These are phyloP conservation scores for Lampris megalopsis DNA, from an alignment of 2,113 vertebrate genomes.

Conservation along the genomic window DNA sequence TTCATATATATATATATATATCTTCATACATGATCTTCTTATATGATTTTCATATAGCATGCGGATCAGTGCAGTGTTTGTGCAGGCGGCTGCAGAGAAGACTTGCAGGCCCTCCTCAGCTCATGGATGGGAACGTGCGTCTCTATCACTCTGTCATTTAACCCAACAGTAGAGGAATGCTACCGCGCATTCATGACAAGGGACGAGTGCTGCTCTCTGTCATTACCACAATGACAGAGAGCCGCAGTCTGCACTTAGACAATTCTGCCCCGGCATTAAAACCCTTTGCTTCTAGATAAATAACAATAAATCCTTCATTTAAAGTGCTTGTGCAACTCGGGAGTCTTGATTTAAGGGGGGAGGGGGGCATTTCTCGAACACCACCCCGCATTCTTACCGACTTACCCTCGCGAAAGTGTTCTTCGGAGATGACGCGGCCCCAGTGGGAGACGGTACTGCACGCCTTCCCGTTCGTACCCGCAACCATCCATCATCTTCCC, in stretches of 20 bases:
- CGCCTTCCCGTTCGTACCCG: constrained; percentile 45
- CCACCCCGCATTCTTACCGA: constrained; percentile 3
- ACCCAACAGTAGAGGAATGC: no score
- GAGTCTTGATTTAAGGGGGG: constrained; percentile 27
- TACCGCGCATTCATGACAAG: constrained; percentile 25
- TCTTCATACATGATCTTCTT: no score
- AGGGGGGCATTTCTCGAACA: constrained; percentile 19
- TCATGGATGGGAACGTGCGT: no score
- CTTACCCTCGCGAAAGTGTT: constrained; percentile 14
- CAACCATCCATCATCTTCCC: constrained; percentile 41
- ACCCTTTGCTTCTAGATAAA: constrained; percentile 37
- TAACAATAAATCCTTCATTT: constrained; percentile 31
- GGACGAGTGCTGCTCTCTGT: constrained; percentile 16
- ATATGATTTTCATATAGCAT: no score
- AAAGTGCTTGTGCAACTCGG: constrained; percentile 13
- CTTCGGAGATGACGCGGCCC: constrained; percentile 34
- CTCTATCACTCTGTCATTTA: no score
- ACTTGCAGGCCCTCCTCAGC: no score
- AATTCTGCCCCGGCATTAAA: constrained; percentile 38
- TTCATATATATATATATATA: no score
- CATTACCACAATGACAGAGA: constrained; percentile 52
- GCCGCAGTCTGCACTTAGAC: constrained; percentile 14
- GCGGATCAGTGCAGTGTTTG: no score
- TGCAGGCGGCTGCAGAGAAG: no score
- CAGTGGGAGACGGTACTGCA: neutral